Conservation (phyloP, 2,888 invertebrate genomes). For the Drosophila setosimentum region DNA sequence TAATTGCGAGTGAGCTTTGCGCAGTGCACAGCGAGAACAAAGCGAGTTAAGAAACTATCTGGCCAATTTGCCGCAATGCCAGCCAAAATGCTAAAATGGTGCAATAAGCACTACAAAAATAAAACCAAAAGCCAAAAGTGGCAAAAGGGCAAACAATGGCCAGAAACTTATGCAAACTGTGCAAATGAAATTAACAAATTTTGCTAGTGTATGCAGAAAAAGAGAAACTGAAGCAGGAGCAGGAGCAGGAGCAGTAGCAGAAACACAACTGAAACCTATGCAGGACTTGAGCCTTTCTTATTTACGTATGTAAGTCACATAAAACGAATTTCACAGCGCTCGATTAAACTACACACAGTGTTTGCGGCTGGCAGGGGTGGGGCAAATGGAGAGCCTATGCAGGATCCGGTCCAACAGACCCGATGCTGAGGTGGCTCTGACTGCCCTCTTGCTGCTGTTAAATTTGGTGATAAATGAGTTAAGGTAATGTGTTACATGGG, state of each 20-base stretch:
- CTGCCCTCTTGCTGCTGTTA: slow-evolving; percentile 47
- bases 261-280: background rate
- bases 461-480: slow-evolving; percentile 78
- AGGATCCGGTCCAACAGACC: background rate
- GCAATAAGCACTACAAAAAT: slow-evolving; percentile 19
- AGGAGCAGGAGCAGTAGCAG: background rate
- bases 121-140: slow-evolving; percentile 20
- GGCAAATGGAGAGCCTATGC: background rate
- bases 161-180: slow-evolving; percentile 69
- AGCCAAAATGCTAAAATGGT: slow-evolving; percentile 13
- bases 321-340: slow-evolving; percentile 73
- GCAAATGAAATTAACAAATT: slow-evolving; percentile 79
- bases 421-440: background rate
- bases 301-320: slow-evolving; percentile 79
- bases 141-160: slow-evolving; percentile 47
- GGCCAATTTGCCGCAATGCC: slow-evolving; percentile 13
- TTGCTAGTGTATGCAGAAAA: slow-evolving; percentile 71
- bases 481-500: slow-evolving; percentile 76
- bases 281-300: slow-evolving; percentile 48
- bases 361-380: background rate
- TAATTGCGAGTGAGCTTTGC: slow-evolving; percentile 67
- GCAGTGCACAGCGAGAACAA: slow-evolving; percentile 9
- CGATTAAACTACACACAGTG: slow-evolving; percentile 58
- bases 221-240: no score
- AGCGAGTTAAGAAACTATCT: slow-evolving; percentile 15